A percentile compares a stretch with the other conserved stretches of the same genome.
phyloP scores from a whole-genome alignment of 2,888 invertebrate species.

The Nebria salina region DNA sequence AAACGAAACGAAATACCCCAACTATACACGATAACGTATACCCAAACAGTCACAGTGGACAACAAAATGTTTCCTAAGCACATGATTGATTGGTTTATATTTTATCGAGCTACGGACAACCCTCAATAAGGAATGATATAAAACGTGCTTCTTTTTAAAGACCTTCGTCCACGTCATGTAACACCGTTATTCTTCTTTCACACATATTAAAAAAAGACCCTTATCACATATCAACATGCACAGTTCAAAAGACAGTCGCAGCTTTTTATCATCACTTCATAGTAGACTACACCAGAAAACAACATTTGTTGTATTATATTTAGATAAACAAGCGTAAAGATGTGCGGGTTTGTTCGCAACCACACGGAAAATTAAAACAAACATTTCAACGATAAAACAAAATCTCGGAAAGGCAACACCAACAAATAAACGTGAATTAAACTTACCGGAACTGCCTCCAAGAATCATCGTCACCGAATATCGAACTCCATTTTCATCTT shows the following conservation, averaged over 20 bases:
- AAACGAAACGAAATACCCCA: not conserved
- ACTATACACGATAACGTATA: not conserved
- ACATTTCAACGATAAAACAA: not conserved
- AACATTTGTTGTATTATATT: too few species aligned
- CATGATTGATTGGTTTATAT: not conserved
- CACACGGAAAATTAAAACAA: not conserved
- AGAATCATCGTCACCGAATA: not conserved
- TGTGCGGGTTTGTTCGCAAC: not conserved
- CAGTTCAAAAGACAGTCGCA: too few species aligned
- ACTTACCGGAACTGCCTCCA: not conserved
- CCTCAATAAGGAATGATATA: not conserved
- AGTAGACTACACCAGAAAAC: too few species aligned
- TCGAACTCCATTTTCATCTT: not conserved
- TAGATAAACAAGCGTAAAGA: too few species aligned
- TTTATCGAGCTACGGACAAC: not conserved
- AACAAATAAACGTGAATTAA: not conserved
- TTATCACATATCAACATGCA: too few species aligned
- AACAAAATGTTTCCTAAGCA: slow-evolving; percentile 14
- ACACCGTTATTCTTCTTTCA: too few species aligned
- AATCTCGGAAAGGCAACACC: not conserved
- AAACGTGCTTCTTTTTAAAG: not conserved
- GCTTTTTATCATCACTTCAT: too few species aligned
- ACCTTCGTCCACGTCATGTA: too few species aligned
- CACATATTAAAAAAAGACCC: too few species aligned
- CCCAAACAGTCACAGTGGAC: slow-evolving; percentile 17